These are phyloP conservation scores for Bimastos eiseni DNA, from an alignment of 2,888 invertebrate species.

Conservation along the genomic window DNA sequence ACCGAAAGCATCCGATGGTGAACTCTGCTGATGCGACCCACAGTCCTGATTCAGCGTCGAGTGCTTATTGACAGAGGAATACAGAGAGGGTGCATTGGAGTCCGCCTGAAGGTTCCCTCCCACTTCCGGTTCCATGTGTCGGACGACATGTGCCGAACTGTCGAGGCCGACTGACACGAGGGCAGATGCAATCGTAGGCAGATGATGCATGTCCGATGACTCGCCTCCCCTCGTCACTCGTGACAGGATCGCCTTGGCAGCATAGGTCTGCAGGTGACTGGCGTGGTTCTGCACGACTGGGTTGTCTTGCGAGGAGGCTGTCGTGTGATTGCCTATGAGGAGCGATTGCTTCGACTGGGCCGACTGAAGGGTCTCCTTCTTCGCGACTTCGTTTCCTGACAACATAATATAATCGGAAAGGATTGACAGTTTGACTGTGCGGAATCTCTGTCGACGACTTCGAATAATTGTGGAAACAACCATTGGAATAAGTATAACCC, in stretches of 20 bases:
- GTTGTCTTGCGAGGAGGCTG: background rate
- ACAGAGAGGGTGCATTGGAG: background rate
- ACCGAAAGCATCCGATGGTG: background rate
- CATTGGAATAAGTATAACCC: no score
- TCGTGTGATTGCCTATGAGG: background rate
- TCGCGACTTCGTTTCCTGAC: background rate
- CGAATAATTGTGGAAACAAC: no score
- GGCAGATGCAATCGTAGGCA: background rate
- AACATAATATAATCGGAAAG: background rate
- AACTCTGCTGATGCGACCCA: background rate
- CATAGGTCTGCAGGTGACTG: background rate
- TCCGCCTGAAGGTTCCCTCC: background rate
- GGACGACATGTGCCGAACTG: background rate
- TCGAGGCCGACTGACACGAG: background rate
- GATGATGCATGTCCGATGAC: background rate
- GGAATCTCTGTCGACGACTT: background rate
- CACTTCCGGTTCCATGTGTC: background rate
- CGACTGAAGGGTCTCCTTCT: background rate
- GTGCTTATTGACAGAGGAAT: background rate
- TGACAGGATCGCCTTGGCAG: conserved; percentile 1
- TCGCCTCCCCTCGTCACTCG: background rate
- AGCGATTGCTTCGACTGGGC: background rate
- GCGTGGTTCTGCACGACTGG: conserved; percentile 3
- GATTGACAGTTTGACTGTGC: background rate
- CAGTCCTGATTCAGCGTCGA: background rate